Conservation (phyloP, 92 coral and sea anemone genomes). For the Palythoa grandis region DNA sequence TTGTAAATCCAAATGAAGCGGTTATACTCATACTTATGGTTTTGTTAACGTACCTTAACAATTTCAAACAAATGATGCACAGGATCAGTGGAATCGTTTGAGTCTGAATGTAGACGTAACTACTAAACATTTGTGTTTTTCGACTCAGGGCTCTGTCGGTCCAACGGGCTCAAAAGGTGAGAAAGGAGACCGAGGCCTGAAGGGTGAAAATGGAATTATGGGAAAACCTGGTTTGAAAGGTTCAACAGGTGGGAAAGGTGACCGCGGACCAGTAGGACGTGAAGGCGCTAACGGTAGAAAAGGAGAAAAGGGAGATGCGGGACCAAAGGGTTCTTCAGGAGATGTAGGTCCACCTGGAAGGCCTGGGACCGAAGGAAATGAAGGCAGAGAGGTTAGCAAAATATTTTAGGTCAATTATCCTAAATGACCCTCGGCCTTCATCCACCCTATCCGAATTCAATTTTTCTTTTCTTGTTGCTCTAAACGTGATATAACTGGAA, state of each 20-base stretch:
- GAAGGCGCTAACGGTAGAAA: not conserved
- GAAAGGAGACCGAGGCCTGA: conserved; percentile 17
- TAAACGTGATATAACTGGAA: no score
- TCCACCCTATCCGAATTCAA: no score
- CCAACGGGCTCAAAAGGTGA: conserved; percentile 6
- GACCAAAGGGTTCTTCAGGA: conserved; percentile 1
- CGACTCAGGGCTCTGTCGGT: conserved; percentile 1
- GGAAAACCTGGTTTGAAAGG: conserved; percentile 6
- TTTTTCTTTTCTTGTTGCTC: no score
- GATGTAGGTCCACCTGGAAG: not conserved
- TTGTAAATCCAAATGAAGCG: no score
- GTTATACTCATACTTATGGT: no score
- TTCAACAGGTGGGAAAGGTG: conserved; percentile 21
- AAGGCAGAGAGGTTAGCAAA: conserved; percentile 1
- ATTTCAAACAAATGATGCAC: no score
- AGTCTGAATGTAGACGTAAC: not conserved
- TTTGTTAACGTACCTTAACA: no score
- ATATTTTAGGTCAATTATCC: not conserved
- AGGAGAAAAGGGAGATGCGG: conserved; percentile 5
- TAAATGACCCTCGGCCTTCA: no score
- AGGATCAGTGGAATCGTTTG: no score
- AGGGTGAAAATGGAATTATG: not conserved
- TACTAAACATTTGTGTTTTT: not conserved
- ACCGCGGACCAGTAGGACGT: conserved; percentile 23
- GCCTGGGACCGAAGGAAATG: conserved; percentile 14